Conservation (phyloP, 2,113 vertebrate genomes). For the Sylvietta virens region DNA sequence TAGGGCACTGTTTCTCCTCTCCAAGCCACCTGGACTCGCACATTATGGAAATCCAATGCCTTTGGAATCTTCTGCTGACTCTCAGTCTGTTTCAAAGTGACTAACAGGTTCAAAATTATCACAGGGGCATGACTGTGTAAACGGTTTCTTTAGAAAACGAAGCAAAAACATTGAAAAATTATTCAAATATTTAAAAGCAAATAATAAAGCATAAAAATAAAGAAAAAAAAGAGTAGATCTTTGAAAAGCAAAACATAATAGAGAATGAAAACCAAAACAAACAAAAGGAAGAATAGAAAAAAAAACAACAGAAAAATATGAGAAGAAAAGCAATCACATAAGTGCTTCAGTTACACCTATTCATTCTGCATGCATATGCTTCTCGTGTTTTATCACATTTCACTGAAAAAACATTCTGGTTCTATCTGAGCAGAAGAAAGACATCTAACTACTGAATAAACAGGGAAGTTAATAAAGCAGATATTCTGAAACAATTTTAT, state of each 20-base stretch:
- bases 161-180: background rate
- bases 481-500: constrained; percentile 34
- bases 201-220: background rate
- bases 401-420: background rate
- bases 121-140: background rate
- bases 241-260: background rate
- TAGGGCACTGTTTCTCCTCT: background rate
- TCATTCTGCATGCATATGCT: background rate
- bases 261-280: background rate
- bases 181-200: background rate
- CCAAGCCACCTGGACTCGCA: background rate
- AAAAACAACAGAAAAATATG: background rate
- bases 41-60: background rate
- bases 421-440: background rate
- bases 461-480: constrained; percentile 20
- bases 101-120: background rate
- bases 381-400: background rate
- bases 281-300: background rate
- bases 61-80: background rate
- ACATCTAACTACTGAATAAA: background rate
- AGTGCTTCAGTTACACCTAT: background rate
- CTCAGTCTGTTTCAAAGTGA: background rate
- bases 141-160: background rate
- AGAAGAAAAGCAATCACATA: background rate
- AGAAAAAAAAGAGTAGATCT: background rate